phyloP scores from a whole-genome alignment of 2,113 vertebrate species.

The Indicator maculatus region DNA sequence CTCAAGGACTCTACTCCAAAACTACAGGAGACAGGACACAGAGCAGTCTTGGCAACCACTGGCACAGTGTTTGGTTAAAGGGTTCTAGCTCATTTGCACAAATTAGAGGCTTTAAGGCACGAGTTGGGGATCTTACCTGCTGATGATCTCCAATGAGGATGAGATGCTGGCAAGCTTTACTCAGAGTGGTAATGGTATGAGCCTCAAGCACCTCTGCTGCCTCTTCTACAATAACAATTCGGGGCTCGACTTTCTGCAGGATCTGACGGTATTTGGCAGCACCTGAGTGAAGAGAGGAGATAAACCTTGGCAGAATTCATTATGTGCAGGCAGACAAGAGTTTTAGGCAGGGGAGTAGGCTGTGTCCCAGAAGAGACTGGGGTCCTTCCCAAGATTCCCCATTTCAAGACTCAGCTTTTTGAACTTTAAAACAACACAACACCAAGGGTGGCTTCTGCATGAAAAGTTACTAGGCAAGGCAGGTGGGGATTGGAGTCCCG shows the following conservation, averaged over 20 bases:
- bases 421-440: neutral
- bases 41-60: neutral
- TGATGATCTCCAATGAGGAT: constrained; percentile 98
- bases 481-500: neutral
- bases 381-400: neutral
- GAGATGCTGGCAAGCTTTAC: constrained; percentile 89
- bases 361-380: neutral
- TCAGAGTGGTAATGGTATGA: constrained; percentile 91
- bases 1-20: neutral
- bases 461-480: neutral
- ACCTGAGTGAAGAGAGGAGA: constrained; percentile 68
- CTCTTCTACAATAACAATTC: constrained; percentile 91
- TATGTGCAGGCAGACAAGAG: neutral
- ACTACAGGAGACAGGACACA: neutral
- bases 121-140: constrained; percentile 78
- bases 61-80: neutral
- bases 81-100: neutral
- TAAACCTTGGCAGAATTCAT: neutral
- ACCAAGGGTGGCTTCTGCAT: neutral
- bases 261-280: constrained; percentile 88
- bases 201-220: constrained; percentile 95
- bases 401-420: neutral
- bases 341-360: neutral
- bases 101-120: neutral
- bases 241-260: constrained; percentile 84